A percentile compares a stretch with the other conserved stretches of the same genome.
These are phyloP conservation scores for Ceyx margarethae DNA, from an alignment of 2,113 vertebrate species.

Conservation along the genomic window DNA sequence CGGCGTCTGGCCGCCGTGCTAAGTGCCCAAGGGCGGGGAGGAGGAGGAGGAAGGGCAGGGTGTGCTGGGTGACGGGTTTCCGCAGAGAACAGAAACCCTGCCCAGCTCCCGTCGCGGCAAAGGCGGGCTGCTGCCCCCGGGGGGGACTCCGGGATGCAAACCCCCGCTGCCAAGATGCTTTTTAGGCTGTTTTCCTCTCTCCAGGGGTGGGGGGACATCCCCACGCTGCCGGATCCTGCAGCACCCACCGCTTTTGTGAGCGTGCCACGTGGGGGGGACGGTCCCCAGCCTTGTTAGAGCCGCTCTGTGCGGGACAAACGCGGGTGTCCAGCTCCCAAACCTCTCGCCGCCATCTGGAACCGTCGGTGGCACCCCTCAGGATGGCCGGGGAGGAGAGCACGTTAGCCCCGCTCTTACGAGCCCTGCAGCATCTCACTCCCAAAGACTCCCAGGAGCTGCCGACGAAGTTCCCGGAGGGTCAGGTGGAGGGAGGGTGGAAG, in stretches of 20 bases:
- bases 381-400: not conserved
- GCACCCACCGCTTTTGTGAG: not conserved
- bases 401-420: not conserved
- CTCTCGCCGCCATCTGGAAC: not conserved
- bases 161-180: not conserved
- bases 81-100: not conserved
- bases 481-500: not conserved
- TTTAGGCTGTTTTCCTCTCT: not conserved
- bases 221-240: not conserved
- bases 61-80: not conserved
- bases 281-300: not conserved
- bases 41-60: not conserved
- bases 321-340: not conserved
- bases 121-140: too few species aligned
- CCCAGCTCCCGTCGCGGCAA: too few species aligned
- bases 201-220: not conserved
- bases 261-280: too few species aligned
- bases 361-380: fast-evolving
- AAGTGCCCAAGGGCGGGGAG: fast-evolving
- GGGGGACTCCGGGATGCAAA: not conserved
- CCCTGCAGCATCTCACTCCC: not conserved
- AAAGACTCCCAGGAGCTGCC: not conserved
- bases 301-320: not conserved
- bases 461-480: not conserved
- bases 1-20: not conserved